A percentile compares a stretch with the other conserved stretches of the same genome.
These are phyloP conservation scores for Torymus aiolomorphi DNA, from an alignment of 2,888 invertebrate species.

Conservation along the genomic window DNA sequence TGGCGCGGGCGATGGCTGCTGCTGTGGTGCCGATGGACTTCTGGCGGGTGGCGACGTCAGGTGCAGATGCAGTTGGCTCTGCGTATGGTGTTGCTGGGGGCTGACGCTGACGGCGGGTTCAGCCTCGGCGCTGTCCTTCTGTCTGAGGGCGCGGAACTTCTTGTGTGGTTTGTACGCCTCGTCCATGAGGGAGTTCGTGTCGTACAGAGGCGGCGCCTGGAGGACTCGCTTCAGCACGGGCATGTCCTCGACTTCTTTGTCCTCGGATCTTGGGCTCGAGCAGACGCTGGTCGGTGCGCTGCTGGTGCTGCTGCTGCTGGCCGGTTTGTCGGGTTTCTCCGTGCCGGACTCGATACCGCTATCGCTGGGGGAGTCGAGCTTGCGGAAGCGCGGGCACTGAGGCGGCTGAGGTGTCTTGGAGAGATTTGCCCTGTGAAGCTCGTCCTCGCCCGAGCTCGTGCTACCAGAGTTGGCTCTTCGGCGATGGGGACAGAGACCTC, in stretches of 20 bases:
- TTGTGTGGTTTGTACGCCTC: constrained; percentile 97
- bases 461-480: constrained; percentile 84
- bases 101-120: constrained; percentile 79
- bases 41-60: constrained; percentile 72
- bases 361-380: constrained; percentile 93
- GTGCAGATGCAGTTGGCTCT: constrained; percentile 72
- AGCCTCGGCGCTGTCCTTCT: constrained; percentile 88
- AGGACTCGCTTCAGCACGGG: constrained; percentile 94
- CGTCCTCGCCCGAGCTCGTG: constrained; percentile 87
- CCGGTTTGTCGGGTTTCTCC: constrained; percentile 85
- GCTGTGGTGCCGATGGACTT: constrained; percentile 77
- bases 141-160: constrained; percentile 91
- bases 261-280: constrained; percentile 90
- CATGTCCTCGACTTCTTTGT: constrained; percentile 91
- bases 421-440: constrained; percentile 72
- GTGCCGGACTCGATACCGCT: constrained; percentile 96
- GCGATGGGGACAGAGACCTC: constrained; percentile 84
- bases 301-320: constrained; percentile 80
- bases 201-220: constrained; percentile 93
- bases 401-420: constrained; percentile 75
- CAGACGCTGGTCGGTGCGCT: constrained; percentile 85
- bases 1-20: constrained; percentile 62
- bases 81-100: constrained; percentile 67
- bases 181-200: constrained; percentile 93
- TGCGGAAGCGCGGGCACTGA: constrained; percentile 83